Conservation (phyloP, 2,797 vertebrate species). For the Petrocephalus schoutedeni region DNA sequence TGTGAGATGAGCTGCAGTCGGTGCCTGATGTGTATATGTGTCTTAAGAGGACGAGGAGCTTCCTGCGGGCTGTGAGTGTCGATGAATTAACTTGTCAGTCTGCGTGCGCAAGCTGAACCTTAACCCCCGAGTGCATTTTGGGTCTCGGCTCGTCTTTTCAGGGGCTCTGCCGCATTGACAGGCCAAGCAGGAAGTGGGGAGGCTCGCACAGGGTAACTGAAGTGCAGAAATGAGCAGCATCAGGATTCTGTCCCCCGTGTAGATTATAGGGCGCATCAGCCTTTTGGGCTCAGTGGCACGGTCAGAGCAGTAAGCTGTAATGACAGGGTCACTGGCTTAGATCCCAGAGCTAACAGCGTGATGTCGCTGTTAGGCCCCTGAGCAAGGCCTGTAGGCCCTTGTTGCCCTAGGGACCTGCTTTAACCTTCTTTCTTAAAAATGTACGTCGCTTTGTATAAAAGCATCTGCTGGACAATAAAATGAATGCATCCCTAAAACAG, state of each 20-base stretch:
- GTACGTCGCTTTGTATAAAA: background rate
- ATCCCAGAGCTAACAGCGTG: background rate
- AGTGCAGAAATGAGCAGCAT: background rate
- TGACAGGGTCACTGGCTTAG: background rate
- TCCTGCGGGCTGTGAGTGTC: background rate
- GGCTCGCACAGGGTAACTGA: background rate
- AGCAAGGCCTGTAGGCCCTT: background rate
- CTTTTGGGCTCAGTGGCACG: background rate
- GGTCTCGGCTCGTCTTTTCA: background rate
- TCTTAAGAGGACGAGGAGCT: background rate
- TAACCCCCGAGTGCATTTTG: background rate
- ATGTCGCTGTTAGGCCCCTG: background rate
- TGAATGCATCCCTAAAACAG: background rate
- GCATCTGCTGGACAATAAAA: background rate
- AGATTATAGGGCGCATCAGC: background rate
- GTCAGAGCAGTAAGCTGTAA: background rate
- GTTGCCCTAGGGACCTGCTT: background rate
- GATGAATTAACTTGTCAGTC: background rate
- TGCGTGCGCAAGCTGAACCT: background rate
- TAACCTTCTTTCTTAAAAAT: background rate
- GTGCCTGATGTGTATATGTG: background rate
- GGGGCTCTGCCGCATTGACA: background rate
- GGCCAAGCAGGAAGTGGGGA: background rate
- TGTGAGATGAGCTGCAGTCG: background rate
- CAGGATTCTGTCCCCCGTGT: background rate